Evolutionary conservation across 2,888 invertebrate species (phyloP), one percentile per base, ranked within the genome.

Genomic region (Drosophila cognata): DNA sequence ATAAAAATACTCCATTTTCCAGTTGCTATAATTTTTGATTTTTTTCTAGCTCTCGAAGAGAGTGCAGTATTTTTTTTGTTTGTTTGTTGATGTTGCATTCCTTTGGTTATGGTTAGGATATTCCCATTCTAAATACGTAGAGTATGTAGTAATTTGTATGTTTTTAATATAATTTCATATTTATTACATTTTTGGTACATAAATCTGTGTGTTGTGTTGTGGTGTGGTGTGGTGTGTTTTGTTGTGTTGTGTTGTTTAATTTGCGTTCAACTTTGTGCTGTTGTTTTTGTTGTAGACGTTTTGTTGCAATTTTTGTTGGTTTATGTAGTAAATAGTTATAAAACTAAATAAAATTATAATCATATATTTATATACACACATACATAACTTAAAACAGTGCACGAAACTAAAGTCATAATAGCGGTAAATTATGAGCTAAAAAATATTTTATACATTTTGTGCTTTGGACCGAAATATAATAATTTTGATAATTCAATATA

Each of bases 151-250:
- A 48, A 53, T 56, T 75, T 38, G 41, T 62, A 65, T 72, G 59
- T 72, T 79, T 79, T 79, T 80, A 76, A 79, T 87, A 89, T 90
- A 90, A 87, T 89, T 88, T 84, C 74, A 91, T 88, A 90, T 90
- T 88, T 91, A 91, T 91, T 91, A 88, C 78, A 91, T 91, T 91
- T 89, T 91, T 91, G 91, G 91, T 91, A 92, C 91, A 91, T 91
- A 91, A 87, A 91, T 89, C 90, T 86, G 85, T 90, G 89, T 61
- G 74, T 81, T 65, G 21, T 46, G 46, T 25, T 76, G 71, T 77
- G 38, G 13, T 36, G 36, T 36, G 21, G 1, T 50, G 50, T 65
- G 74, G 79, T 52, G 65, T 76, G 68, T 76, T 50, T 10, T 36
- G 36, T 36, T 36, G 16, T 35, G 35, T 35, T 56, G 41, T 35